Evolutionary conservation across 2,797 vertebrate species (phyloP).

Genomic region (Epinephelus malabaricus): DNA sequence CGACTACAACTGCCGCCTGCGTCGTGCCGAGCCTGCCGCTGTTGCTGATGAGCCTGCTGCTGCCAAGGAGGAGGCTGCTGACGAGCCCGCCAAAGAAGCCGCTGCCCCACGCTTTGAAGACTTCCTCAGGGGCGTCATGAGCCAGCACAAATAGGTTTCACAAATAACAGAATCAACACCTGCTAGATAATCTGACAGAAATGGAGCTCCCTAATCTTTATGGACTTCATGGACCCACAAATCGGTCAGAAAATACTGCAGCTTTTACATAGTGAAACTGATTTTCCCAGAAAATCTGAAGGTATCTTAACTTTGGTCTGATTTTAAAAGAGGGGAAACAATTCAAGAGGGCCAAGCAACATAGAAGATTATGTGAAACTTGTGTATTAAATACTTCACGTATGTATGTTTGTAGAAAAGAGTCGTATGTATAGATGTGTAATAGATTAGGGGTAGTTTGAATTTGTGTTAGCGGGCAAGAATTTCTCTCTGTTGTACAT

Average conservation of each 20-base stretch:
- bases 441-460: conserved; percentile 67
- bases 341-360: conserved; percentile 31
- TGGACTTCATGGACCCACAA: conserved; percentile 44
- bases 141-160: conserved; percentile 77
- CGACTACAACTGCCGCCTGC: conserved; percentile 87
- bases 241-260: conserved; percentile 18
- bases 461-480: conserved; percentile 54
- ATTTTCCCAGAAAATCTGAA: conserved; percentile 46
- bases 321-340: conserved; percentile 16
- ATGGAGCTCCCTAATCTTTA: conserved; percentile 5
- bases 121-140: conserved; percentile 80
- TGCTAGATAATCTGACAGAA: neutral
- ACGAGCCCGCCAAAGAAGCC: conserved; percentile 52
- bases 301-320: conserved; percentile 26
- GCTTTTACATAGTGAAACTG: conserved; percentile 24
- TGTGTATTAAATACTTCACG: conserved; percentile 60
- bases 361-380: conserved; percentile 59
- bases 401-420: conserved; percentile 72
- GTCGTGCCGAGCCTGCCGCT: conserved; percentile 58
- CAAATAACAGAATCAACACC: conserved; percentile 12
- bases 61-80: conserved; percentile 54
- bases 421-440: conserved; percentile 76
- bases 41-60: conserved; percentile 52
- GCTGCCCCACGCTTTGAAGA: conserved; percentile 76
- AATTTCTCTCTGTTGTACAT: conserved; percentile 76